phyloP scores from a whole-genome alignment of 2,888 invertebrate genomes.

The Argynnis bischoffii region DNA sequence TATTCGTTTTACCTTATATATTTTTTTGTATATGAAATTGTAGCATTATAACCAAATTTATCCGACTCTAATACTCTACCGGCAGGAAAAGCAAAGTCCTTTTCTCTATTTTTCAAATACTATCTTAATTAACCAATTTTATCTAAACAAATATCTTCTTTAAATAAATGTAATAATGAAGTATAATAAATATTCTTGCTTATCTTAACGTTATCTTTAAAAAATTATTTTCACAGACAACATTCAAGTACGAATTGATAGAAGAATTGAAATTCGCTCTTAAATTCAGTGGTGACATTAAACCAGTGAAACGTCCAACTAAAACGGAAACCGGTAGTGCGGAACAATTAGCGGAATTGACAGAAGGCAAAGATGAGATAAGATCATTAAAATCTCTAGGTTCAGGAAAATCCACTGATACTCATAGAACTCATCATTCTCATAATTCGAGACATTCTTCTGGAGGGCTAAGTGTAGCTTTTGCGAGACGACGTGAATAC shows the following conservation, averaged over 20 bases:
- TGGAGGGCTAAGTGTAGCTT: slow-evolving; percentile 64
- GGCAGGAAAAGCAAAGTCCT: too few species aligned
- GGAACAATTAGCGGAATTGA: slow-evolving; percentile 59
- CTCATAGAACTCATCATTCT: slow-evolving; percentile 63
- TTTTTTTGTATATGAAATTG: too few species aligned
- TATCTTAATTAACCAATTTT: too few species aligned
- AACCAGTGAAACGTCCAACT: slow-evolving; percentile 78
- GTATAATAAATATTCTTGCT: background rate
- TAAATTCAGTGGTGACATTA: slow-evolving; percentile 84
- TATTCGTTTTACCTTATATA: too few species aligned
- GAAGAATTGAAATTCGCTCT: slow-evolving; percentile 85
- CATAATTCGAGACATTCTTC: slow-evolving; percentile 69
- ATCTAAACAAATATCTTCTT: too few species aligned
- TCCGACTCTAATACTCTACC: too few species aligned
- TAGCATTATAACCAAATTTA: too few species aligned
- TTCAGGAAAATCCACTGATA: slow-evolving; percentile 60
- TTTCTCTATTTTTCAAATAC: too few species aligned
- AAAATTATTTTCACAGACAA: slow-evolving; percentile 63
- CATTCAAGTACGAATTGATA: slow-evolving; percentile 82
- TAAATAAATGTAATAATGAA: too few species aligned
- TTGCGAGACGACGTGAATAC: slow-evolving; percentile 65
- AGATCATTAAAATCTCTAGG: slow-evolving; percentile 60
- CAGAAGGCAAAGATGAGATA: slow-evolving; percentile 65
- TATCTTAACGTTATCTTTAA: background rate
- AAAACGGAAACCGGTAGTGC: slow-evolving; percentile 54